Evolutionary conservation across 2,888 invertebrate species (phyloP).

Genomic region (Proisotoma minuta): DNA sequence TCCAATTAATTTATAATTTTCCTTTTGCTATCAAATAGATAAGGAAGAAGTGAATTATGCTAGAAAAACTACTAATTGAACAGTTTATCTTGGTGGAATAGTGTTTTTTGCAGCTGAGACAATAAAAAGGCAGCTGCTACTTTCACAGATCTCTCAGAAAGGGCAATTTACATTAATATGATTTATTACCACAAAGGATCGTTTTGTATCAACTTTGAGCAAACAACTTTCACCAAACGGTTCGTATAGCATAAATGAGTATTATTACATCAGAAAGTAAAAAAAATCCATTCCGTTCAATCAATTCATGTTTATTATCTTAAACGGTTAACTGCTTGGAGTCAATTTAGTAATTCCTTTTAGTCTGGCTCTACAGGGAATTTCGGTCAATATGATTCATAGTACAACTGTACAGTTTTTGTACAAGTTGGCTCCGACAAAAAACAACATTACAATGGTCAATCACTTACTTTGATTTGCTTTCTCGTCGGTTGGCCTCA

Average conservation of each 20-base stretch:
- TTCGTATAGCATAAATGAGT: too few species aligned
- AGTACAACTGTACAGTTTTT: too few species aligned
- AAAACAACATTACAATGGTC: not conserved
- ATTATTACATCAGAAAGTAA: too few species aligned
- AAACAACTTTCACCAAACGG: too few species aligned
- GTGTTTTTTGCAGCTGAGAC: too few species aligned
- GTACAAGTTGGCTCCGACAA: not conserved
- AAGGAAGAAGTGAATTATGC: not conserved
- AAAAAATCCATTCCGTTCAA: not conserved
- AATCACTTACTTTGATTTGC: constrained; percentile 16
- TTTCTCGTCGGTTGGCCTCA: not conserved
- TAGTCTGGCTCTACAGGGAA: not conserved
- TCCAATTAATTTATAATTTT: not conserved
- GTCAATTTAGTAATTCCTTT: constrained; percentile 8
- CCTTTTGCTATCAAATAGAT: not conserved
- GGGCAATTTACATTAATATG: too few species aligned
- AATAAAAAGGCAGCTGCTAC: too few species aligned
- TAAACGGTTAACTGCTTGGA: not conserved
- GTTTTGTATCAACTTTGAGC: too few species aligned
- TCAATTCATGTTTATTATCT: not conserved
- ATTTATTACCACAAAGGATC: too few species aligned
- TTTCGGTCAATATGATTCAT: not conserved
- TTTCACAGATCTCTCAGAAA: too few species aligned
- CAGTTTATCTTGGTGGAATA: too few species aligned
- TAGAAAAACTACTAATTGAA: too few species aligned